These are phyloP conservation scores for Calameuta idolon DNA, from an alignment of 2,888 invertebrate species.

Conservation along the genomic window DNA sequence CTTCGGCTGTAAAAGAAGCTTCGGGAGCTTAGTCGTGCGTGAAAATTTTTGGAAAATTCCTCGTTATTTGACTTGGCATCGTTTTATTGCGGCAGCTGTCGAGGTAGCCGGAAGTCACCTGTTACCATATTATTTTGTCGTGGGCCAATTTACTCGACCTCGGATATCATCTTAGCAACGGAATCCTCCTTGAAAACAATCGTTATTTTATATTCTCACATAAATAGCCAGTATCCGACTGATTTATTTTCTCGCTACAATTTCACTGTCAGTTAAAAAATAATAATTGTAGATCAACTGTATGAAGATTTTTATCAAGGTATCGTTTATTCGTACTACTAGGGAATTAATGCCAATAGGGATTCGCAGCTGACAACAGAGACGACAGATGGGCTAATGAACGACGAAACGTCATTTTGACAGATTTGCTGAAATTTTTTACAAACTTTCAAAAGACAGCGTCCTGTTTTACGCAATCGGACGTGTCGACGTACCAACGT, in stretches of 20 bases:
- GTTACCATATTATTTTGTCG: not conserved
- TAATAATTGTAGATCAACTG: not conserved
- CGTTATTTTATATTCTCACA: not conserved
- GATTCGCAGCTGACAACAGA: not conserved
- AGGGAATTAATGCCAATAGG: not conserved
- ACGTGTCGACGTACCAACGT: not conserved
- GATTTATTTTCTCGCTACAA: not conserved
- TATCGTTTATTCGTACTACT: too few relatives aligned
- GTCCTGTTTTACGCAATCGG: not conserved
- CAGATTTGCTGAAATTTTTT: not conserved
- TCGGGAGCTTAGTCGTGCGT: not conserved
- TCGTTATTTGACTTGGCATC: not conserved
- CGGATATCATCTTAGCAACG: not conserved
- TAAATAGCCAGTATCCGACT: not conserved
- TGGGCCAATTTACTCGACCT: not conserved
- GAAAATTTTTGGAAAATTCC: not conserved
- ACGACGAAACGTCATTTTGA: not conserved
- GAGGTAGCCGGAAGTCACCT: not conserved
- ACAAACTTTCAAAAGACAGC: not conserved
- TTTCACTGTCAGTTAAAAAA: not conserved
- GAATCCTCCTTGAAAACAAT: not conserved
- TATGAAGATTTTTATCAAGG: not conserved
- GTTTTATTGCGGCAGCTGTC: not conserved
- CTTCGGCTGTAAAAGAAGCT: not conserved
- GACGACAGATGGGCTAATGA: not conserved